Base-by-base conservation (phyloP, 53 echinoderm and acorn worm species). In the Arbacia lixula region DNA sequence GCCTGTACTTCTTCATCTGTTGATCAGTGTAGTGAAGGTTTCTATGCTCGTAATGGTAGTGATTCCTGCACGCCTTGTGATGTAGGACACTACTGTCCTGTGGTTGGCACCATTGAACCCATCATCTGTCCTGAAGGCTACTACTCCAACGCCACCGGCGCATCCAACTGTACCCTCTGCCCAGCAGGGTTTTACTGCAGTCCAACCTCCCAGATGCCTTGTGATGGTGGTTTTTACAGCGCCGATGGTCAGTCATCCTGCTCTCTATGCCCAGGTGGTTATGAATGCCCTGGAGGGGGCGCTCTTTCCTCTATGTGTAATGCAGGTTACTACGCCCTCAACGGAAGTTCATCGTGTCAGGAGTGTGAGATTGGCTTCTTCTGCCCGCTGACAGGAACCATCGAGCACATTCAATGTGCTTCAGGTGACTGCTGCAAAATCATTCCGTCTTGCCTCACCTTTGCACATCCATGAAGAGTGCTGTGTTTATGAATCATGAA, bases 361-460 rank as follows among this genome's bases (percentile, higher is more conserved):
- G 38, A 34, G 11, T 96, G 96, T 61, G 91, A 91, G 10, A 58
- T 71, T 24, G 96, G 96, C 11, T 89, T 72, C 54, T 89, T 89
- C 82, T 94, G 96, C 37, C 96, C 96, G 14, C 87, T 87, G 38
- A 50, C 91, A 49, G 96, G 93, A 62, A 91, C 89, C 0, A 20
- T 82, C 5, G 87, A 89, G 84, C 79, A 67, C 50, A 68, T 91
- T 26, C 61, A 72, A 11, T 97, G 97, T 53, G 43, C 91, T 38
- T 64, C 88, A 97, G 97, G 97, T 96, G 92, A 93, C 63, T 81
- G n/a, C n/a, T n/a, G n/a, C n/a, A n/a, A n/a, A n/a, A n/a, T n/a
- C n/a, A n/a, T 57, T 12, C 5, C 21, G 5, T 57, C 20, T 12
- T 57, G 11, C 57, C 10, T 10, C 46, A 8, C 46, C 14, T 46